phyloP scores from a whole-genome alignment of 2,888 invertebrate genomes.

The Halictus ligatus region DNA sequence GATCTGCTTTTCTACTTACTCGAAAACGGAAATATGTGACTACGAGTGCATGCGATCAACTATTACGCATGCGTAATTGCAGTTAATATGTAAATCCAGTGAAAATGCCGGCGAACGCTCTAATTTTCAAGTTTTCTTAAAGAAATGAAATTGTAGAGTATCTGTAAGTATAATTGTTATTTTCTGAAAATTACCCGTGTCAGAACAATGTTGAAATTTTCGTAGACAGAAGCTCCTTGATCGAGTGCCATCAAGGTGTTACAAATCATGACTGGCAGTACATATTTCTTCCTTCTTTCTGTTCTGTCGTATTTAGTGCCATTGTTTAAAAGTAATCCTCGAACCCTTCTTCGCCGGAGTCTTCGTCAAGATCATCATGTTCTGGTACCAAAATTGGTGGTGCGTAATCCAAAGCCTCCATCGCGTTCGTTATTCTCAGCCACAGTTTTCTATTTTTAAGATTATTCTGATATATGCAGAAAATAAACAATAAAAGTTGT shows the following conservation, averaged over 20 bases:
- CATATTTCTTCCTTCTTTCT: not conserved
- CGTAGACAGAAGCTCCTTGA: not conserved
- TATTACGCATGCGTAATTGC: not conserved
- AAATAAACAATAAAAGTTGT: constrained; percentile 67
- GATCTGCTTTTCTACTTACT: not conserved
- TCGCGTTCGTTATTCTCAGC: constrained; percentile 73
- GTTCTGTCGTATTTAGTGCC: constrained; percentile 25
- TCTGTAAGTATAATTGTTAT: not conserved
- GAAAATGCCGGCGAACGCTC: not conserved
- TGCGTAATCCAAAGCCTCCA: constrained; percentile 72
- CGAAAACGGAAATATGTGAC: not conserved
- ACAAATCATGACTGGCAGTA: not conserved
- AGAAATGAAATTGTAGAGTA: not conserved
- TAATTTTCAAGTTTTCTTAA: not conserved
- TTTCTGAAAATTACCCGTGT: not conserved
- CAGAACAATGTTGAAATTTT: not conserved
- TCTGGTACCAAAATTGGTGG: constrained; percentile 64
- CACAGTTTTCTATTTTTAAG: constrained; percentile 76
- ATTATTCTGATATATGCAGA: constrained; percentile 73
- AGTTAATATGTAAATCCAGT: not conserved
- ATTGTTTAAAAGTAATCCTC: constrained; percentile 47
- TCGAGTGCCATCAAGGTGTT: constrained; percentile 35
- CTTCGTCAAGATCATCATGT: constrained; percentile 47
- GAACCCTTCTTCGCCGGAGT: constrained; percentile 35
- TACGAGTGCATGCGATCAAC: not conserved